phyloP scores from a whole-genome alignment of 2,113 vertebrate genomes.

The Spea multiplicata region DNA sequence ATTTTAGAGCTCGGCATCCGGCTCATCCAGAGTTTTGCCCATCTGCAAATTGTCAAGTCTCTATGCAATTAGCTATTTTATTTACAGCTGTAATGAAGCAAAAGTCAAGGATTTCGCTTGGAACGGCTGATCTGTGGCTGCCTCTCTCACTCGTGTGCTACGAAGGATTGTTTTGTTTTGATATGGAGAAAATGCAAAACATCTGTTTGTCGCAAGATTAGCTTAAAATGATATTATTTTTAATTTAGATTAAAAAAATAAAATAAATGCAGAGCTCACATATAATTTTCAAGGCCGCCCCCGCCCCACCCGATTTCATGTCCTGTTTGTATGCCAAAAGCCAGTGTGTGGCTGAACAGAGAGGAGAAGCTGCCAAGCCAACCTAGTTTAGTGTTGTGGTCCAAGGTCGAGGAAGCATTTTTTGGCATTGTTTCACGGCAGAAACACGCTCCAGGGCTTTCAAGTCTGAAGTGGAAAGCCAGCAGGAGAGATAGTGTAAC shows the following conservation, averaged over 20 bases:
- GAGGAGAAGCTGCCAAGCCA: constrained; percentile 63
- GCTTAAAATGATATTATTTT: constrained; percentile 84
- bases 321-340: constrained; percentile 66
- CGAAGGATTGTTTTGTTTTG: constrained; percentile 72
- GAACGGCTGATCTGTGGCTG: constrained; percentile 65
- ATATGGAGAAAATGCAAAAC: constrained; percentile 70
- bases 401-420: constrained; percentile 76
- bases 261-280: constrained; percentile 65
- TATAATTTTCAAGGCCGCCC: constrained; percentile 72
- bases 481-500: constrained; percentile 62
- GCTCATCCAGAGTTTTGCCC: constrained; percentile 67
- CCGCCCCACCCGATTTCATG: constrained; percentile 56
- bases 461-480: constrained; percentile 62
- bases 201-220: constrained; percentile 83
- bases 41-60: constrained; percentile 78
- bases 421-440: constrained; percentile 70
- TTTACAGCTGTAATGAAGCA: constrained; percentile 78
- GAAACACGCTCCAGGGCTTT: constrained; percentile 63
- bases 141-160: constrained; percentile 67
- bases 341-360: constrained; percentile 60
- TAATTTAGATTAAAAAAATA: constrained; percentile 77
- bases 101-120: constrained; percentile 79
- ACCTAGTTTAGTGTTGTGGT: constrained; percentile 64
- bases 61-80: constrained; percentile 73
- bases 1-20: constrained; percentile 63